Conservation (phyloP, 2,113 vertebrate species). For the Nanorana parkeri region DNA sequence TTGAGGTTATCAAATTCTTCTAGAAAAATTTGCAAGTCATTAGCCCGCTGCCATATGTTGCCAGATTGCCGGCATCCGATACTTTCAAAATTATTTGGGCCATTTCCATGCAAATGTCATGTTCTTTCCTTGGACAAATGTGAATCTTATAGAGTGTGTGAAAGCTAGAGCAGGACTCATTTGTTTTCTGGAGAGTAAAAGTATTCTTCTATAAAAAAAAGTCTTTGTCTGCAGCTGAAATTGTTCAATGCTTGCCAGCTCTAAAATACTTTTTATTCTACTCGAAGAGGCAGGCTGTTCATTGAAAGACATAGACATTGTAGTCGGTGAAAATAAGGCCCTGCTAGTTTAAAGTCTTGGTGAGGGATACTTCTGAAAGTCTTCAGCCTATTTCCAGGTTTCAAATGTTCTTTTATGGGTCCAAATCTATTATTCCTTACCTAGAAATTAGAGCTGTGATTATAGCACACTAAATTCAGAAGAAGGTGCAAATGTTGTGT, state of each 20-base stretch:
- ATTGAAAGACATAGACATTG: too few relatives aligned
- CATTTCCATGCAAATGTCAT: constrained; percentile 53
- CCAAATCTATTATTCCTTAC: too few relatives aligned
- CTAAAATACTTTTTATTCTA: too few relatives aligned
- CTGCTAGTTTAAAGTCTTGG: too few relatives aligned
- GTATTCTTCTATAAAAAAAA: not conserved
- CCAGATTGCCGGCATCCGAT: constrained; percentile 36
- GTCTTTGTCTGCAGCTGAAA: constrained; percentile 6
- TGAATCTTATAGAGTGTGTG: not conserved
- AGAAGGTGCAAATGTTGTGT: too few relatives aligned
- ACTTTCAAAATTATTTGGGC: constrained; percentile 50
- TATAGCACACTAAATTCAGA: too few relatives aligned
- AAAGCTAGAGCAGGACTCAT: not conserved
- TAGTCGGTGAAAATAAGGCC: too few relatives aligned
- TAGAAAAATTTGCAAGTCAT: constrained; percentile 46
- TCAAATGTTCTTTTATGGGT: too few relatives aligned
- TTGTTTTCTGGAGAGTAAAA: constrained; percentile 8
- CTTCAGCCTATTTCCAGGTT: too few relatives aligned
- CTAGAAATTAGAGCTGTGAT: too few relatives aligned
- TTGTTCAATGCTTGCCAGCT: not conserved
- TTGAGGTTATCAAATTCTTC: constrained; percentile 45
- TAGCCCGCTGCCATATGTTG: constrained; percentile 39
- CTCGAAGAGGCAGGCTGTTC: too few relatives aligned
- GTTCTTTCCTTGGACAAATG: constrained; percentile 51
- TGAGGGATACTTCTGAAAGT: too few relatives aligned